Conservation (phyloP, 2,113 vertebrate genomes). For the Todiramphus saurophagus region DNA sequence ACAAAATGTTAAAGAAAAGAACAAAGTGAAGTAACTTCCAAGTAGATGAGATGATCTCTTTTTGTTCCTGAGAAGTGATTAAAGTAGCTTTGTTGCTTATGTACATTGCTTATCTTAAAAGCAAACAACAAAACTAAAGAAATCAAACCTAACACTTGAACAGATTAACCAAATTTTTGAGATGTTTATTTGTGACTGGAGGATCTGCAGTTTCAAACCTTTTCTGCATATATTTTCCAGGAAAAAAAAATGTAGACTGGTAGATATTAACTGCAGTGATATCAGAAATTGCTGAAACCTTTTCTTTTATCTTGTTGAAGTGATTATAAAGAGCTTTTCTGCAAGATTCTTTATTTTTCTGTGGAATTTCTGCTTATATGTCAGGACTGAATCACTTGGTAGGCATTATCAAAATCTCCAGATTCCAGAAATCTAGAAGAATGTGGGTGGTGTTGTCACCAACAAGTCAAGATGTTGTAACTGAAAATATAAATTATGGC, state of each 20-base stretch:
- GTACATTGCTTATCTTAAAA: not conserved
- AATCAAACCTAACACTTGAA: not conserved
- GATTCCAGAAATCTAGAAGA: too few relatives aligned
- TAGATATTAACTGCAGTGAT: not conserved
- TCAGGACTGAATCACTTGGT: too few relatives aligned
- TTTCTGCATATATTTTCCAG: not conserved
- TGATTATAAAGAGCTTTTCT: not conserved
- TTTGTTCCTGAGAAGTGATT: not conserved
- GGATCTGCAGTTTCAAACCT: not conserved
- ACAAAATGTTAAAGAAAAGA: not conserved
- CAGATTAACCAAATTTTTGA: rapidly evolving
- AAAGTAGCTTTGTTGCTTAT: not conserved
- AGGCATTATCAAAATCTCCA: too few relatives aligned
- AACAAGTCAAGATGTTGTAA: too few relatives aligned
- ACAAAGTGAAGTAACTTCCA: not conserved
- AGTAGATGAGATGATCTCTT: not conserved
- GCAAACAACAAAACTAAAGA: too few relatives aligned
- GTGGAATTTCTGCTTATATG: not conserved
- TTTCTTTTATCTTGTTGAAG: not conserved
- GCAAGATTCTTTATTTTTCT: not conserved
- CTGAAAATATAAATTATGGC: too few relatives aligned
- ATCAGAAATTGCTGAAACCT: not conserved
- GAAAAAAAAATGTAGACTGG: not conserved
- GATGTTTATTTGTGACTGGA: not conserved
- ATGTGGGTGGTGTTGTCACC: too few relatives aligned